A percentile compares a stretch with the other conserved stretches of the same genome.
Evolutionary conservation across 2,888 invertebrate genomes (phyloP).

Genomic region (Agrilus biguttatus): DNA sequence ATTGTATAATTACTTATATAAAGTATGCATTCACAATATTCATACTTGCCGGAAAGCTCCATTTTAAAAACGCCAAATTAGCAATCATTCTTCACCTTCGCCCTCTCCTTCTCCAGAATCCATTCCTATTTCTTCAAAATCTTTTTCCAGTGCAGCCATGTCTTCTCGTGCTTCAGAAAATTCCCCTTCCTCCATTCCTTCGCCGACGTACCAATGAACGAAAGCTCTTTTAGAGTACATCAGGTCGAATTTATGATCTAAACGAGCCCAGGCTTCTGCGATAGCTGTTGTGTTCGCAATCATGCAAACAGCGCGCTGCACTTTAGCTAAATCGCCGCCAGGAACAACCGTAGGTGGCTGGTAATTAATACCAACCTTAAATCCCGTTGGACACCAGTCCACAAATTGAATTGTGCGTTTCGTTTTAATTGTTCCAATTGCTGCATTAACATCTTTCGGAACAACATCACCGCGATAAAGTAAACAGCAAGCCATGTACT

Average conservation of each 20-base stretch:
- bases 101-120: conserved; percentile 40
- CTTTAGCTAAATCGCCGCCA: conserved; percentile 41
- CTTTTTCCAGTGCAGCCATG: conserved; percentile 52
- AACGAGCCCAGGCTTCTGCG: conserved; percentile 50
- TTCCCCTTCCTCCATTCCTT: conserved; percentile 69
- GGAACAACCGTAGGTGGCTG: conserved; percentile 35
- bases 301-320: conserved; percentile 52
- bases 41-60: too few relatives aligned
- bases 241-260: conserved; percentile 53
- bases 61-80: neutral
- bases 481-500: conserved; percentile 45
- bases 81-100: conserved; percentile 20
- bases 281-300: conserved; percentile 53
- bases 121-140: conserved; percentile 56
- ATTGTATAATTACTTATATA: too few relatives aligned
- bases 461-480: conserved; percentile 30
- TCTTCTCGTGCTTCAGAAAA: conserved; percentile 67
- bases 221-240: conserved; percentile 57
- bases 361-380: conserved; percentile 35
- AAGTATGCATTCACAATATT: too few relatives aligned
- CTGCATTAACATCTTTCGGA: conserved; percentile 38
- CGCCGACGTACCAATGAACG: conserved; percentile 66
- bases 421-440: conserved; percentile 42
- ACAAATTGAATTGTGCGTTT: conserved; percentile 32
- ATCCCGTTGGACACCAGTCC: conserved; percentile 29